Evolutionary conservation across 1,140 invertebrate species (phyloP), one percentile per base, ranked within the genome.

Genomic region (Brachionus plicatilis): DNA sequence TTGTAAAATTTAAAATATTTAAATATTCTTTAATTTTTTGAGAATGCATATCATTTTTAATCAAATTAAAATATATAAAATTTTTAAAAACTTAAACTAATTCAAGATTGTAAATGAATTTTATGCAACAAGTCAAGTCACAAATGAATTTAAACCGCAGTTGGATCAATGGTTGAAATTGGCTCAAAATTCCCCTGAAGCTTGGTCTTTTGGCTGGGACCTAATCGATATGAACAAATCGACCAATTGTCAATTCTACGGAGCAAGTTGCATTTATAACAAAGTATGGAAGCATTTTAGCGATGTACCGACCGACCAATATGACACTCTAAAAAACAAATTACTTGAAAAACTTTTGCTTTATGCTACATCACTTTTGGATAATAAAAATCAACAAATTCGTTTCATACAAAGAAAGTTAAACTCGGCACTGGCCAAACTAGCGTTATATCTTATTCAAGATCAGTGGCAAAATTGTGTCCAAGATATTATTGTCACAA

Each of bases 381-480:
- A 65, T 43, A 65, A 43, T 43, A 68, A 60, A 60, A 53, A 68
- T 29, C 79, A 82, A 47, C 79, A 82, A 65, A 60, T 82, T 27
- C 37, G 65, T 11, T 68, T 82, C 3, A 68, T 82, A 3, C 53
- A 82, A 20, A 53, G 79, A 27, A 82, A 82, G 20, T 29, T 82
- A 60, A 82, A 82, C 14, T 82, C 79, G 4, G 24, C 79, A 24
- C 53, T 82, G 11, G 79, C 79, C 12, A 82, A 82, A 66, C 20
- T 82, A 29, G 79, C 79, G 8, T 41, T 82, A 2, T 82, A 65
- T 82, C 60, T 82, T n/a, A 65, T 60, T 27, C 53, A 82, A 60
- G 79, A 82, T 82, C 79, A 82, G 43, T 82, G 79, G 79, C 79
- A 60, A 60, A 82, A 60, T 41, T 82, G 79, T 47, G 66, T 82